phyloP scores from a whole-genome alignment of 1,140 invertebrate genomes.

The Ceratoteleas bidentatus region DNA sequence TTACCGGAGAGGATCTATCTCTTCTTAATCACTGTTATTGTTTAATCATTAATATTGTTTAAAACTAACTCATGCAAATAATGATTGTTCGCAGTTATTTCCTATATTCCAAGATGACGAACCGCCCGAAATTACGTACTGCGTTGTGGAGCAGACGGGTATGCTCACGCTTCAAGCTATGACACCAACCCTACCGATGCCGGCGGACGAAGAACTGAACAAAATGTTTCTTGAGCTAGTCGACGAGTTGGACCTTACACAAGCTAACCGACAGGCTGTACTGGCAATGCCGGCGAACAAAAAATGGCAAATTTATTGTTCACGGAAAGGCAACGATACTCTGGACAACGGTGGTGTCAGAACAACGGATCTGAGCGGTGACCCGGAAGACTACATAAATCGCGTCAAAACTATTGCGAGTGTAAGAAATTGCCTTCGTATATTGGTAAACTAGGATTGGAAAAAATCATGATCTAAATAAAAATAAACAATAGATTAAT shows the following conservation, averaged over 20 bases:
- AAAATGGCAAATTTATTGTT: slow-evolving; percentile 99
- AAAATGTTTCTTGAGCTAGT: slow-evolving; percentile 96
- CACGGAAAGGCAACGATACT: slow-evolving; percentile 87
- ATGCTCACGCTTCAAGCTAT: slow-evolving; percentile 91
- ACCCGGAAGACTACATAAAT: slow-evolving; percentile 94
- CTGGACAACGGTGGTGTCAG: slow-evolving; percentile 82
- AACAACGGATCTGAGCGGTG: slow-evolving; percentile 86
- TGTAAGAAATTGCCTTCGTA: slow-evolving; percentile 81
- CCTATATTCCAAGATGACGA: slow-evolving; percentile 88
- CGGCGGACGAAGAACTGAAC: slow-evolving; percentile 94
- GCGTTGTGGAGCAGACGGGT: slow-evolving; percentile 93
- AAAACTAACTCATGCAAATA: not conserved
- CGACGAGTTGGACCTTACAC: slow-evolving; percentile 96
- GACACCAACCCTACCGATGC: slow-evolving; percentile 94
- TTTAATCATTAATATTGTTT: too few species aligned
- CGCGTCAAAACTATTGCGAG: slow-evolving; percentile 89
- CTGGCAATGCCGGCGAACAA: slow-evolving; percentile 95
- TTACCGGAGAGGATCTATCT: too few species aligned
- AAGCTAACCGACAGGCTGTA: slow-evolving; percentile 95
- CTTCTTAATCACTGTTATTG: too few species aligned
- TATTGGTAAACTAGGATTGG: too few species aligned
- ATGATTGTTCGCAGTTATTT: slow-evolving; percentile 44
- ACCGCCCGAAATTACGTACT: slow-evolving; percentile 94
- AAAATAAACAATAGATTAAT: too few species aligned
- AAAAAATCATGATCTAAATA: too few species aligned